Percentiles rank a stretch among this genome's conserved stretches.
phyloP scores from a whole-genome alignment of 2,113 vertebrate genomes.

The Riparia riparia region DNA sequence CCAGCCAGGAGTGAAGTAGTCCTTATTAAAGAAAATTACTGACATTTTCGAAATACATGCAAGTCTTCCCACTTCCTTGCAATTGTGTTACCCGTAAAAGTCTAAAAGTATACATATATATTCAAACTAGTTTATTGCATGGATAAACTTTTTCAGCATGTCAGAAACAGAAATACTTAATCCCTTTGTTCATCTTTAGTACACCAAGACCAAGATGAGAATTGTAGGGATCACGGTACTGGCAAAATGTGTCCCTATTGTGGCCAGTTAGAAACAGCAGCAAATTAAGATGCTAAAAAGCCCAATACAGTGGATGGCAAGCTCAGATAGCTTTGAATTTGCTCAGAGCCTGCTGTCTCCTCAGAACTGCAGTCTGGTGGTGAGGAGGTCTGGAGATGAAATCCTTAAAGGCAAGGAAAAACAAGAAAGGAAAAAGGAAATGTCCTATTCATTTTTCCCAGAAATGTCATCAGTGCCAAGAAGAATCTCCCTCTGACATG shows the following conservation, averaged over 20 bases:
- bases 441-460: neutral
- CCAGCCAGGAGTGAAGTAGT: neutral
- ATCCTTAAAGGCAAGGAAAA: neutral
- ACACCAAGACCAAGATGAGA: neutral
- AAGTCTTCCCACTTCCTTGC: neutral
- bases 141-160: neutral
- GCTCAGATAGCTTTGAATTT: neutral
- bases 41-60: neutral
- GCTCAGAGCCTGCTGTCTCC: neutral
- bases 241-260: neutral
- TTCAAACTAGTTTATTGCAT: neutral
- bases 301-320: neutral
- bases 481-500: neutral
- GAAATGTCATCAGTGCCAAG: neutral
- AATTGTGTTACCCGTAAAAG: neutral
- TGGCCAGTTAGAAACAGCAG: neutral
- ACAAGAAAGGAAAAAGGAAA: neutral
- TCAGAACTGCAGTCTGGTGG: neutral
- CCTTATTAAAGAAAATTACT: conserved; percentile 20
- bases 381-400: neutral
- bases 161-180: neutral
- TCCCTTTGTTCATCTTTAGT: neutral
- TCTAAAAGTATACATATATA: neutral
- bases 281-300: neutral
- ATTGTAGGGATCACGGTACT: accelerated